phyloP scores from a whole-genome alignment of 2,888 invertebrate genomes.

The Eupelmus urozonus region DNA sequence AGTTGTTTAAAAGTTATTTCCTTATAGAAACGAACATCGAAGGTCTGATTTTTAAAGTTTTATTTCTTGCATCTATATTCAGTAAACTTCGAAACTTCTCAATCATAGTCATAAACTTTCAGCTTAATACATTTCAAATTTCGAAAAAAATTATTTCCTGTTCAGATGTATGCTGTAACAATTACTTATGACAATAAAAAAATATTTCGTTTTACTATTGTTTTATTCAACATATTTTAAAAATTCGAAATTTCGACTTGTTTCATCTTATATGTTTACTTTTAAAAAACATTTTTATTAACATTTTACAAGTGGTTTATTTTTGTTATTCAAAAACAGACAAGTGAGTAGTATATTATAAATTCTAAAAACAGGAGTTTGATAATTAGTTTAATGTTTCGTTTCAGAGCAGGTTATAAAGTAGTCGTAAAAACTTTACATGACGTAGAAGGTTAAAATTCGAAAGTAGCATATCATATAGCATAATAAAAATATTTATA shows the following conservation, averaged over 20 bases:
- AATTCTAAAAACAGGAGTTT: constrained; percentile 9
- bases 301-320: neutral
- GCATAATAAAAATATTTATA: neutral
- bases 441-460: neutral
- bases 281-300: too few species aligned
- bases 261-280: neutral
- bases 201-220: too few species aligned
- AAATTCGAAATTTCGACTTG: too few species aligned
- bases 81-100: constrained; percentile 22
- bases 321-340: neutral
- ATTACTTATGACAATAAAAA: too few species aligned
- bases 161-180: too few species aligned
- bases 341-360: neutral
- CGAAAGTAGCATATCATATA: neutral
- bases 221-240: too few species aligned
- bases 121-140: constrained; percentile 7
- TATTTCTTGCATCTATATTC: neutral
- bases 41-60: neutral
- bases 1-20: constrained; percentile 6
- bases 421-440: constrained; percentile 22
- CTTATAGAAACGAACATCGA: constrained; percentile 2
- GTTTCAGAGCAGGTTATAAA: neutral
- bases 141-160: neutral
- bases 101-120: constrained; percentile 9
- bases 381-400: constrained; percentile 10